Base-by-base conservation (phyloP, 1,140 invertebrate species). In the Drosophila nikananu region DNA sequence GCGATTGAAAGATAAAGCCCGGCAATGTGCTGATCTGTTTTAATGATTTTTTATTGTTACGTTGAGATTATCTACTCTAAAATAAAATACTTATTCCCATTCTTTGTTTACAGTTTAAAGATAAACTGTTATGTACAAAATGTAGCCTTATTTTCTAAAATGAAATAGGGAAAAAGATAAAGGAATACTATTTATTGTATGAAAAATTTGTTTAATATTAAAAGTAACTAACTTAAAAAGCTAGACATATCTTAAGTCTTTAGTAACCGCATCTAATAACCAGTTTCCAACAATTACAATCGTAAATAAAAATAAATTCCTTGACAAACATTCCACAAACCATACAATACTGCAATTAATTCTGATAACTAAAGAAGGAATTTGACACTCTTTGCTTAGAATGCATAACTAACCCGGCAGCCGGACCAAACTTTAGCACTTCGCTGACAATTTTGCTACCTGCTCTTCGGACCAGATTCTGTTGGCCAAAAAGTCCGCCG, bases 391-490 rank as follows among this genome's bases (percentile, higher is more conserved):
- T 67, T 62, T 17, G n/a, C 52, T 5, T 6, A 7, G 41, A 51
- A 66, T 12, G n/a, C 61, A 65, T 49, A 49, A 49, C 32, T 48
- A 37, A 35, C 35, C 13, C 35, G 8, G 5, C n/a, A 41, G 42
- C 12, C 25, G 15, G 37, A 44, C 32, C 9, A 30, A 27, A 55
- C 39, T 44, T 55, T 49, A 35, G 65, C 65, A 72, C 52, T 37
- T 77, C 37, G 55, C 72, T 80, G 37, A 72, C 70, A 70, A 44
- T 54, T 67, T 67, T 27, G 37, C 37, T 51, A 68, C 65, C 42
- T 52, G 49, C 32, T 57, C 66, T 8, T 44, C 25, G 21, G 42
- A 71, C 70, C 66, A 71, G 42, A 72, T 72, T 59, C 70, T 49
- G 51, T 15, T 72, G 66, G 70, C 52, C 70, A 71, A 23, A 12